These are phyloP conservation scores for Wasmannia auropunctata DNA, from an alignment of 1,140 invertebrate species.

Conservation along the genomic window DNA sequence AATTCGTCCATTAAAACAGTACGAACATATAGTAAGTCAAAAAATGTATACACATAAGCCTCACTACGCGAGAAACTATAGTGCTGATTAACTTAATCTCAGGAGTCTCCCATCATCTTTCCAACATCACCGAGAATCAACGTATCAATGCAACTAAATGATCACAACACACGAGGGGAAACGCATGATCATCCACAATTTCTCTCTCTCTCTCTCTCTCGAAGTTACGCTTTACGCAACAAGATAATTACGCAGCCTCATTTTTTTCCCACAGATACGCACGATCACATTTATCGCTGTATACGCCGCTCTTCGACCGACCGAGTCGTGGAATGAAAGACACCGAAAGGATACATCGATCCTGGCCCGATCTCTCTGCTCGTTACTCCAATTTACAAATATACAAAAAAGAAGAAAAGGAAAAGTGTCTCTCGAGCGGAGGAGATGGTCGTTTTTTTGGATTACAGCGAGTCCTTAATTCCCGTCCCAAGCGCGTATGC, in stretches of 20 bases:
- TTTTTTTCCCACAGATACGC: conserved; percentile 13
- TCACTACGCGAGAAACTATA: conserved; percentile 38
- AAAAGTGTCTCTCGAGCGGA: background rate
- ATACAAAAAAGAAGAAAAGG: conserved; percentile 68
- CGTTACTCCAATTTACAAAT: conserved; percentile 76
- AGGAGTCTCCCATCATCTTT: conserved; percentile 5
- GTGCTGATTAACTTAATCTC: conserved; percentile 48
- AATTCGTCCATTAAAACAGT: conserved; percentile 54
- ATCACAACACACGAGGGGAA: conserved; percentile 45
- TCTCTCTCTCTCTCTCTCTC: conserved; percentile 17
- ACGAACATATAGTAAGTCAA: conserved; percentile 53
- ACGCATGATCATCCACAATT: background rate
- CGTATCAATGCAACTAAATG: conserved; percentile 15
- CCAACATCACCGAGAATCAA: conserved; percentile 7
- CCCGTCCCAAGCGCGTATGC: background rate
- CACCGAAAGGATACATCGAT: conserved; percentile 44
- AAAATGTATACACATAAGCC: conserved; percentile 23
- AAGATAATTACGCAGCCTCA: conserved; percentile 43
- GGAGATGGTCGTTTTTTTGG: conserved; percentile 7
- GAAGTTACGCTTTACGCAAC: conserved; percentile 16
- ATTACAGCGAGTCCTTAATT: conserved; percentile 32
- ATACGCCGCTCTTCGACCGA: background rate
- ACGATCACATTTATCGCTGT: background rate
- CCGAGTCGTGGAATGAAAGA: conserved; percentile 65
- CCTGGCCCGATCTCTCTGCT: conserved; percentile 69